Evolutionary conservation across 2,888 invertebrate species (phyloP).

Genomic region (Chaitophorus viminalis): DNA sequence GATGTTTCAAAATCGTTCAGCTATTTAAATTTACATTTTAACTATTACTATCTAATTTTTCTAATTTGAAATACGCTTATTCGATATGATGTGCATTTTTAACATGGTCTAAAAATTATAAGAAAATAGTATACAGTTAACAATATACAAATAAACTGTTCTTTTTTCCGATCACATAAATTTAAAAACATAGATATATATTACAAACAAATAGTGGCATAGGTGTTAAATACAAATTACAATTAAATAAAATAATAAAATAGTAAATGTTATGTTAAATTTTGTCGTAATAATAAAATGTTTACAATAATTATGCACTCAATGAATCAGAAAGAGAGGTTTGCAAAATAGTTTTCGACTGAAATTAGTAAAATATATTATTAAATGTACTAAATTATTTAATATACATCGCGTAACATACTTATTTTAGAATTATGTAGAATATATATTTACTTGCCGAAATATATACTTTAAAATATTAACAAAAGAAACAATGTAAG

Average conservation of each 20-base stretch:
- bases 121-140: background rate
- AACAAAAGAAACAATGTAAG: conserved; percentile 5
- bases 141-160: background rate
- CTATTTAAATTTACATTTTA: background rate
- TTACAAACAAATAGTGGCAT: no score
- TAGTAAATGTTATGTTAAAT: no score
- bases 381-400: background rate
- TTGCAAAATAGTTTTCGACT: background rate
- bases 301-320: background rate
- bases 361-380: background rate
- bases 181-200: background rate
- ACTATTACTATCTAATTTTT: background rate
- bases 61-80: background rate
- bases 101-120: background rate
- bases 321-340: no score
- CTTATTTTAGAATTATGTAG: no score
- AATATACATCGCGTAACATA: background rate
- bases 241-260: background rate
- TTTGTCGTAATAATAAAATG: background rate
- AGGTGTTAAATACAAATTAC: background rate
- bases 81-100: background rate
- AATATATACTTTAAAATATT: background rate
- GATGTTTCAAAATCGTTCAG: conserved; percentile 25
- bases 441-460: background rate
- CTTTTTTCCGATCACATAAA: background rate